These are phyloP conservation scores for Rhopalosiphum padi DNA, from an alignment of 1,140 invertebrate genomes.

Conservation along the genomic window DNA sequence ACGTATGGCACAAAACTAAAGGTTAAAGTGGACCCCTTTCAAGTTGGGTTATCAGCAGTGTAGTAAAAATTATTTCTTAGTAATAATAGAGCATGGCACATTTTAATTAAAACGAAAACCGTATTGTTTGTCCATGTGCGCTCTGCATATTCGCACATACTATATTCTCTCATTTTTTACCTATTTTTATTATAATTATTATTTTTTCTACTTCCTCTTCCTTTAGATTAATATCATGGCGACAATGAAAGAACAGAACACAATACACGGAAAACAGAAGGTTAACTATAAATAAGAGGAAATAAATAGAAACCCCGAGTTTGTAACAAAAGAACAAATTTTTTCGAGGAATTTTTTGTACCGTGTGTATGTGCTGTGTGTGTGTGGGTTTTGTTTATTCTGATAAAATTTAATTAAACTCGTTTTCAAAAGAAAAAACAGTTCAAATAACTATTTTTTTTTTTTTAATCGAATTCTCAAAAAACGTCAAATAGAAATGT, in stretches of 20 bases:
- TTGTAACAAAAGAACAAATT: neutral
- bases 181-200: slow-evolving; percentile 39
- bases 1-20: neutral
- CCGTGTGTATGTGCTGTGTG: neutral
- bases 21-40: neutral
- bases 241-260: slow-evolving; percentile 32
- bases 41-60: neutral
- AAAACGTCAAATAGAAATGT: neutral
- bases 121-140: neutral
- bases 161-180: slow-evolving; percentile 4
- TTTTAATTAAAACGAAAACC: slow-evolving; percentile 44
- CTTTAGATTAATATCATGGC: neutral
- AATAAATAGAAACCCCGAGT: neutral
- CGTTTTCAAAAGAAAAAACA: neutral
- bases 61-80: slow-evolving; percentile 16
- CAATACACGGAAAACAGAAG: slow-evolving; percentile 29
- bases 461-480: neutral
- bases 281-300: slow-evolving; percentile 3
- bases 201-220: slow-evolving; percentile 24
- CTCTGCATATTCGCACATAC: neutral
- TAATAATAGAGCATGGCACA: neutral
- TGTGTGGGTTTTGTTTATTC: neutral
- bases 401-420: slow-evolving; percentile 5
- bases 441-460: neutral
- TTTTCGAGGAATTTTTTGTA: neutral